Base-by-base conservation (phyloP, 2,888 invertebrate species). In the Morpho helenor region DNA sequence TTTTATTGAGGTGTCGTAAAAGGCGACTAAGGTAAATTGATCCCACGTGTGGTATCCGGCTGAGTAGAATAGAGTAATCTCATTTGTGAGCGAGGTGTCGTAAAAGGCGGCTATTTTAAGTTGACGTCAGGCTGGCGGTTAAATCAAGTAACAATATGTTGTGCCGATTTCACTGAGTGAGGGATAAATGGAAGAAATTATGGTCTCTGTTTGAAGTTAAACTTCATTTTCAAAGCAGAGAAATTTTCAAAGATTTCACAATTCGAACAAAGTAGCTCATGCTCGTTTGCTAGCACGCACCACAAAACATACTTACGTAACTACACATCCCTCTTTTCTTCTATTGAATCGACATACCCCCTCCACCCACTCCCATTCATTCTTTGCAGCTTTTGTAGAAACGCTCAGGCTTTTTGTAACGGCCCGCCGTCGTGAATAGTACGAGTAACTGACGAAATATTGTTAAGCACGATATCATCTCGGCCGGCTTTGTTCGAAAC, bases 341-440 rank as follows among this genome's bases (percentile, higher is more conserved):
- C 79, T 80, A 84, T 88, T 86, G 81, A 86, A 84, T 84, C 79
- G 78, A 72, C 76, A 62, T 59, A 56, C 74, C 73, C 80, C 75
- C 74, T 68, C 76, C 79, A 72, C 80, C 79, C 80, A 74, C 80
- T 79, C 75, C 79, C 82, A 82, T 84, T 87, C 84, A 87, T 87
- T 87, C 86, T 84, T 85, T 80, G 79, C 78, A 80, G 82, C 84
- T 84, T 86, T 87, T 87, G 85, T 87, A 79, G 77, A 72, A 79
- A 74, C 79, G 80, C 78, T 77, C 75, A 79, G 77, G 80, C 82
- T 87, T 87, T 83, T 84, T 86, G 82, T 84, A 84, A 82, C 82
- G 80, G 79, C 73, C 79, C 73, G 72, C 68, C 74, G 69, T 67
- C 68, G 72, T 80, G 85, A 85, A 87, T 82, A 79, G 80, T 16